Base-by-base conservation (phyloP, 2,113 vertebrate genomes). In the Sorex fumeus region DNA sequence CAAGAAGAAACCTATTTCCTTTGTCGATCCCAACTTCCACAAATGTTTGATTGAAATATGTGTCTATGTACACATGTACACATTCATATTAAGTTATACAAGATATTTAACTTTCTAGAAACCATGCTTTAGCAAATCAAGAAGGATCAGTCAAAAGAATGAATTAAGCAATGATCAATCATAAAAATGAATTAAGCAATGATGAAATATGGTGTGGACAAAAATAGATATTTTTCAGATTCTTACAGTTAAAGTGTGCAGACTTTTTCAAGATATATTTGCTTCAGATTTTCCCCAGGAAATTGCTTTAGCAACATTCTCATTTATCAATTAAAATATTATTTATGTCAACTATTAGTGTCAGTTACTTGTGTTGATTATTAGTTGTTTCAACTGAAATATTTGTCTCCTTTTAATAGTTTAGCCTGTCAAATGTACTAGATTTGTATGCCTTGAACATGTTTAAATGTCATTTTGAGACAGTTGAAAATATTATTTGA, bases 391-490 rank as follows among this genome's bases (percentile, higher is more conserved):
- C 25, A 50, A 32, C 28, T 88, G 47, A 82, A 50, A 5, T 7
- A 23, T 75, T 83, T 87, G 3, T 88, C 6, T 88, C 30, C 3
- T 78, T 91, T 50, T 50, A 13, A 50, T 50, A 50, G 47, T 50
- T 12, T 13, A 13, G 47, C 10, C 47, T 50, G 4, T 27, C 27
- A 83, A 50, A 45, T 53, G 53, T 66, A 3, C 32, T 79, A 43
- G 8, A 50, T 53, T 88, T 70, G 53, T 82, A 47, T 88, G n/a
- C 28, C 36, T 8, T 72, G 45, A 67, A 53, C 10, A 18, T 60
- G 13, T 30, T 1, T n/a, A 21, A 70, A 32, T 93, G 50, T 75
- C 27, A 87, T 91, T 95, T 83, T 70, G 62, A 95, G 23, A 6
- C 16, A 84, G 27, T 76, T 9, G 27, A 77, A 87, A 64, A 74